A percentile compares a stretch with the other conserved stretches of the same genome.
These are phyloP conservation scores for Delia radicum DNA, from an alignment of 1,140 invertebrate genomes.

Conservation along the genomic window DNA sequence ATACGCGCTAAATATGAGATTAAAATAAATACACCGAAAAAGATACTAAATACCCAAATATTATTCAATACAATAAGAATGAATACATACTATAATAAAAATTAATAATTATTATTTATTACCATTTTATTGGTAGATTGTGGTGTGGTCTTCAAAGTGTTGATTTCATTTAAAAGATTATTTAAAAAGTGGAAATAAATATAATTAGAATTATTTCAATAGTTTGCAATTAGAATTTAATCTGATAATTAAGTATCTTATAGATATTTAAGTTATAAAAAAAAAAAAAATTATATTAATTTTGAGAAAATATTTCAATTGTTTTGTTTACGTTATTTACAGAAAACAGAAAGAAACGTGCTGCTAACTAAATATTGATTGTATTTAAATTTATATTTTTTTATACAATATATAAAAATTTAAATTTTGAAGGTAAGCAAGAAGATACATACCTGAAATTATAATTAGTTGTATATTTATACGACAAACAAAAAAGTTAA, in stretches of 20 bases:
- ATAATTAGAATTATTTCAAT: not conserved
- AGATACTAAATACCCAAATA: not conserved
- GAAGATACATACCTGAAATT: no score
- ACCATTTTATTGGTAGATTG: not conserved
- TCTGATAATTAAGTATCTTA: not conserved
- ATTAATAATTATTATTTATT: not conserved
- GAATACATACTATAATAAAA: not conserved
- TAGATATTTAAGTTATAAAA: not conserved
- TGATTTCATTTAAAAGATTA: not conserved
- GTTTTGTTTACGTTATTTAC: not conserved
- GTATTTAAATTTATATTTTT: not conserved
- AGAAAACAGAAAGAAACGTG: not conserved
- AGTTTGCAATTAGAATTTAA: not conserved
- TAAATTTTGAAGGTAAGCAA: not conserved
- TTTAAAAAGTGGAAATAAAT: no score
- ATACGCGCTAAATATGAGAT: slow-evolving; percentile 1
- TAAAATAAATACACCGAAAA: slow-evolving; percentile 15
- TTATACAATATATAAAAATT: not conserved
- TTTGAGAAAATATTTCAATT: not conserved
- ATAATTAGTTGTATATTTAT: no score
- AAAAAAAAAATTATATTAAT: not conserved
- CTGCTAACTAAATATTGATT: not conserved
- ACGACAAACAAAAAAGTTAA: no score
- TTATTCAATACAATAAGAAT: not conserved
- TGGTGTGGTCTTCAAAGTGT: not conserved